Percentiles rank a stretch among this genome's conserved stretches.
These are phyloP conservation scores for Blera fallax DNA, from an alignment of 2,888 invertebrate genomes.

Conservation along the genomic window DNA sequence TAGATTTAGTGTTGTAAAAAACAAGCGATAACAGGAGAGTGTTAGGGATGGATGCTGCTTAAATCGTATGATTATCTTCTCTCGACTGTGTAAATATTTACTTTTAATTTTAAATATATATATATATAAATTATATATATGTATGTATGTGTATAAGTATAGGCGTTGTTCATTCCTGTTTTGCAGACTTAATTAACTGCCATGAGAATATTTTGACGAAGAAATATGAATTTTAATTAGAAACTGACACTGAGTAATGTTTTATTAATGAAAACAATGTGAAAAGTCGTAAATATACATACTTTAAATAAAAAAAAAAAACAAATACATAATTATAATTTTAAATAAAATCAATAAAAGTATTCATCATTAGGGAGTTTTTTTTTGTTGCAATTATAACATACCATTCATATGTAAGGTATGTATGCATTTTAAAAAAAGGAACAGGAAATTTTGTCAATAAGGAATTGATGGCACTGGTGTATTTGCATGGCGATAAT, in stretches of 20 bases:
- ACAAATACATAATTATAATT: neutral
- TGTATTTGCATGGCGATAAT: too few species aligned
- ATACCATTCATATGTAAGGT: too few species aligned
- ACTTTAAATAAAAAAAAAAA: constrained; percentile 41
- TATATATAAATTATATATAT: too few species aligned
- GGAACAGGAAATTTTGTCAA: too few species aligned
- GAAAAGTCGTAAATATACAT: constrained; percentile 38
- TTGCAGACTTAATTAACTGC: constrained; percentile 70
- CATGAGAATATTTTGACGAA: constrained; percentile 49
- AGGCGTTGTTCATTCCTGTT: constrained; percentile 66
- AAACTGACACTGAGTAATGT: constrained; percentile 29
- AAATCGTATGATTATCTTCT: constrained; percentile 11
- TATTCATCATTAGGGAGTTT: constrained; percentile 12
- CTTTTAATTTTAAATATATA: constrained; percentile 38
- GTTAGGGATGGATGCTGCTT: neutral
- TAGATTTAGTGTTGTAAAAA: constrained; percentile 43
- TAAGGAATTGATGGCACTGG: too few species aligned
- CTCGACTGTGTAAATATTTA: constrained; percentile 61
- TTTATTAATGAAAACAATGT: constrained; percentile 52
- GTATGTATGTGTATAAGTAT: constrained; percentile 24
- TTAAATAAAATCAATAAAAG: constrained; percentile 38
- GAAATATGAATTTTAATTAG: constrained; percentile 36
- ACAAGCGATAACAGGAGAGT: neutral
- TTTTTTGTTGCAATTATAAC: neutral
- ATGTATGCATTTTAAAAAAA: too few species aligned